These are phyloP conservation scores for Hypselothyrea guttata DNA, from an alignment of 2,888 invertebrate genomes.

Conservation along the genomic window DNA sequence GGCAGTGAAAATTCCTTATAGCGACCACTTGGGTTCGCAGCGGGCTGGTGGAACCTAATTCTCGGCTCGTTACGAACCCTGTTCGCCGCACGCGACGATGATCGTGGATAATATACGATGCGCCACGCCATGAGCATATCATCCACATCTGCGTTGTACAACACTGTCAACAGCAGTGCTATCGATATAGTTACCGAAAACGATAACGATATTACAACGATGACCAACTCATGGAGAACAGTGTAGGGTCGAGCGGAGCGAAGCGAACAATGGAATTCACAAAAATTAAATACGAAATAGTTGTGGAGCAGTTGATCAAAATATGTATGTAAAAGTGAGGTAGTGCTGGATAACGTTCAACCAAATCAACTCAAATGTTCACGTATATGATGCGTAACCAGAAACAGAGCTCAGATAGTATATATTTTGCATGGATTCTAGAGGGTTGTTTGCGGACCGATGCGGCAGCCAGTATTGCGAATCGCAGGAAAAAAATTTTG, in stretches of 20 bases:
- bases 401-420: constrained; percentile 32
- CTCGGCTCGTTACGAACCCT: constrained; percentile 86
- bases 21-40: constrained; percentile 83
- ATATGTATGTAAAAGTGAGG: constrained; percentile 67
- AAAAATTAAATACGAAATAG: constrained; percentile 22
- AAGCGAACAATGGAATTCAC: constrained; percentile 70
- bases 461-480: constrained; percentile 56
- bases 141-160: constrained; percentile 50
- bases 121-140: constrained; percentile 60
- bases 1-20: constrained; percentile 85
- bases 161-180: constrained; percentile 34
- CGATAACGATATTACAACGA: constrained; percentile 22
- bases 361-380: constrained; percentile 23
- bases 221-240: constrained; percentile 52
- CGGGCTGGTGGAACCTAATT: constrained; percentile 87
- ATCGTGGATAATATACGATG: constrained; percentile 82
- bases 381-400: constrained; percentile 22
- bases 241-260: constrained; percentile 59
- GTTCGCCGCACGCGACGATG: constrained; percentile 86
- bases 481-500: constrained; percentile 49
- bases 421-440: constrained; percentile 44
- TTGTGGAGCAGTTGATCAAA: constrained; percentile 80
- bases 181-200: constrained; percentile 11
- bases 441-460: constrained; percentile 24
- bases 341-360: constrained; percentile 61